Conservation (phyloP, 1,140 invertebrate species). For the Drosophila eugracilis region DNA sequence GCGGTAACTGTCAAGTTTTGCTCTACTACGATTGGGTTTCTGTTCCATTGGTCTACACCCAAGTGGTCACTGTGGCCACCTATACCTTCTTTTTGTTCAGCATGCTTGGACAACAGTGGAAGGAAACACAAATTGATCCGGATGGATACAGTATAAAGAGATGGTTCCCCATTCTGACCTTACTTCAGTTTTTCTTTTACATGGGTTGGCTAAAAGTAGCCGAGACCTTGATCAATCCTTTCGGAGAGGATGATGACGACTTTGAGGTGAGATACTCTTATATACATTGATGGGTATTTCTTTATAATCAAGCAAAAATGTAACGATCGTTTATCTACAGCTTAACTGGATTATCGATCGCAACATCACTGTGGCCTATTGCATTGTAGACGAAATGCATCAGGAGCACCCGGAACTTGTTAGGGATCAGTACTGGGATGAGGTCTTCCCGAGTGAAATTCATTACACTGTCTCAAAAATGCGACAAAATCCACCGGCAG, state of each 20-base stretch:
- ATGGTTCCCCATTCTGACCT: constrained; percentile 93
- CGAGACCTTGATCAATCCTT: constrained; percentile 92
- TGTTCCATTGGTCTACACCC: constrained; percentile 96
- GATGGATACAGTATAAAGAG: constrained; percentile 87
- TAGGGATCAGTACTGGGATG: constrained; percentile 95
- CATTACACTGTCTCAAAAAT: constrained; percentile 92
- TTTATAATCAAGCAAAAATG: too few species aligned
- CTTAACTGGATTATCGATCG: constrained; percentile 95
- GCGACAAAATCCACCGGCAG: constrained; percentile 90
- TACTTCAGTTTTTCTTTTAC: constrained; percentile 93
- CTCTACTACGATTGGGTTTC: constrained; percentile 96
- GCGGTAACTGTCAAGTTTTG: constrained; percentile 92
- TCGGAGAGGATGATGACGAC: constrained; percentile 94
- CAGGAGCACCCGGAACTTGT: constrained; percentile 94
- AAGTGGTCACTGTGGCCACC: constrained; percentile 96
- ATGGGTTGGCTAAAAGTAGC: constrained; percentile 95
- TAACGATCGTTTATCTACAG: constrained; percentile 85
- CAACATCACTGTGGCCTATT: constrained; percentile 93
- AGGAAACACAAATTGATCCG: constrained; percentile 80
- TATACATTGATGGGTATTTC: background rate
- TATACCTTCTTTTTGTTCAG: constrained; percentile 93
- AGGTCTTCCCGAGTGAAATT: constrained; percentile 92
- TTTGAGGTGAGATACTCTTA: constrained; percentile 83
- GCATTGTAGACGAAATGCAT: constrained; percentile 97
- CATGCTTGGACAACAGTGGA: constrained; percentile 92